phyloP scores from a whole-genome alignment of 2,797 vertebrate genomes.

The Okamejei kenojei region DNA sequence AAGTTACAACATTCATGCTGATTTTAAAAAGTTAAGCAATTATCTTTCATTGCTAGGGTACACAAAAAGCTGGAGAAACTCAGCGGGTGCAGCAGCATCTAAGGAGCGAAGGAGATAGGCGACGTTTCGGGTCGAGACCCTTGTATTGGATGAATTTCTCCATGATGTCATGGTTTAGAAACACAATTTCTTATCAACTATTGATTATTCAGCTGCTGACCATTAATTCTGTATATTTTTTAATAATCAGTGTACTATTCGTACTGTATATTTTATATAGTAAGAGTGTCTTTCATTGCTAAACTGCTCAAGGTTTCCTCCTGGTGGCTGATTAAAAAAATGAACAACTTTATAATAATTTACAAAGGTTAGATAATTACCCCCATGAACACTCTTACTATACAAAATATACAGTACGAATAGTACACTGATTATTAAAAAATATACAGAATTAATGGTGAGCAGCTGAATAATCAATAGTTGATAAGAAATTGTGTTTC shows the following conservation, averaged over 20 bases:
- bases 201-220: background rate
- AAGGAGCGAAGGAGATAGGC: too few species aligned
- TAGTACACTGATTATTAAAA: background rate
- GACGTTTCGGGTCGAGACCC: too few species aligned
- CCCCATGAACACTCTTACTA: background rate
- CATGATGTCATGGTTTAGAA: background rate
- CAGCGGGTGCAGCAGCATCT: too few species aligned
- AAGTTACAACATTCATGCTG: background rate
- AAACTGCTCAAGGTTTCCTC: constrained; percentile 5
- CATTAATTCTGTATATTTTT: background rate
- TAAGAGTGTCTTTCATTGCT: background rate
- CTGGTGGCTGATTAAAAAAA: constrained; percentile 4
- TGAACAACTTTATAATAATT: background rate
- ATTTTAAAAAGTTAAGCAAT: background rate
- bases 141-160: too few species aligned
- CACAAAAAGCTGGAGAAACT: too few species aligned
- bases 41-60: too few species aligned
- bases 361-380: background rate
- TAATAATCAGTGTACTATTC: background rate
- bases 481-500: background rate
- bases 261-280: background rate
- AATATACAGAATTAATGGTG: background rate
- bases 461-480: background rate
- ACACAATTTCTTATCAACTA: background rate
- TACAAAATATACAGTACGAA: background rate